These are phyloP conservation scores for Lithophane semibrunnea DNA, from an alignment of 2,888 invertebrate genomes.

Conservation along the genomic window DNA sequence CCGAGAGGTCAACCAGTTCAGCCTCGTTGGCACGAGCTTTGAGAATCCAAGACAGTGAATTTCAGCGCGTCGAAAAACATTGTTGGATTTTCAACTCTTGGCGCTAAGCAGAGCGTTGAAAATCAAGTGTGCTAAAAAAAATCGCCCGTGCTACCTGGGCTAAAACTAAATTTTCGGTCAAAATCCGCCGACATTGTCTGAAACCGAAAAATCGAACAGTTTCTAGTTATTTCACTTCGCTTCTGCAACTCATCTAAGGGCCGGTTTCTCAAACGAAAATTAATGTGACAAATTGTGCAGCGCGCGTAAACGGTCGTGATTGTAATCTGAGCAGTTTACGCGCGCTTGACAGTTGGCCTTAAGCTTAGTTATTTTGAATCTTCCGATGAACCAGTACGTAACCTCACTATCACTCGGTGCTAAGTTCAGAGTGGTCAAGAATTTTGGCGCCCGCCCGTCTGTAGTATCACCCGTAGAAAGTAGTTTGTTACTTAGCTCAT, in stretches of 20 bases:
- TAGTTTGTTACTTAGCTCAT: constrained; percentile 15
- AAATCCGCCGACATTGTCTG: neutral
- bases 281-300: neutral
- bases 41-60: no score
- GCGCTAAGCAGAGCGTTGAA: no score
- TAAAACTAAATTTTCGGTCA: neutral
- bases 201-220: neutral
- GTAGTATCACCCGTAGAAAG: constrained; percentile 19
- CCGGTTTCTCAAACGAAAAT: neutral
- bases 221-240: neutral
- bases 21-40: no score
- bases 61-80: no score
- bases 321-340: neutral
- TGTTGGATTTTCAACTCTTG: no score
- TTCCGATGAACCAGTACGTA: no score
- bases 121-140: no score
- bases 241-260: no score
- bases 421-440: constrained; percentile 23
- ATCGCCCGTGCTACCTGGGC: no score
- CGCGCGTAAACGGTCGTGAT: neutral
- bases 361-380: no score
- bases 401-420: neutral
- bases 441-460: neutral
- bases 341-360: no score
- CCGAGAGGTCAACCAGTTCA: neutral